Evolutionary conservation across 1,140 invertebrate species (phyloP).

Genomic region (Zophobas morio): DNA sequence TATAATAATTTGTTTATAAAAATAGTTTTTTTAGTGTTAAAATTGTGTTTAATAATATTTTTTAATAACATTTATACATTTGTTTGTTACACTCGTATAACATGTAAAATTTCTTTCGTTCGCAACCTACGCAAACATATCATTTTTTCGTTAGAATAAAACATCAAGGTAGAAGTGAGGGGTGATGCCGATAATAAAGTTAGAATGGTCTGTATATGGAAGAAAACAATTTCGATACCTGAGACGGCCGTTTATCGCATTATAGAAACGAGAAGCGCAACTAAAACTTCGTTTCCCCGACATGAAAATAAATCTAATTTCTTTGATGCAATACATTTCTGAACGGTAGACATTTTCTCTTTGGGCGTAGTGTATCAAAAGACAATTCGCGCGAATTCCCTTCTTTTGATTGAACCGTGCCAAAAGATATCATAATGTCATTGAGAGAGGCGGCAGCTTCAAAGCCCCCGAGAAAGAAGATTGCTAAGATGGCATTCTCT

Average conservation of each 20-base stretch:
- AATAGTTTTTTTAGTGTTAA: no score
- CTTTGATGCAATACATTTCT: constrained; percentile 48
- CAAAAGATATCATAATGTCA: constrained; percentile 43
- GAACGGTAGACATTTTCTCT: constrained; percentile 47
- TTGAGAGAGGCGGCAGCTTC: constrained; percentile 9
- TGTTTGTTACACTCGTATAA: no score
- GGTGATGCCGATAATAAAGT: constrained; percentile 4
- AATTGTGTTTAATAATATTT: no score
- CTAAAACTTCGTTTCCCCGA: constrained; percentile 39
- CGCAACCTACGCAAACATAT: no score
- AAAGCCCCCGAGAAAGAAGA: constrained; percentile 9
- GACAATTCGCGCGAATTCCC: constrained; percentile 33
- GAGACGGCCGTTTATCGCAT: constrained; percentile 35
- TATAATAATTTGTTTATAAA: no score
- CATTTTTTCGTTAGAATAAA: no score
- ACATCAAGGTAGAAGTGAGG: constrained; percentile 19
- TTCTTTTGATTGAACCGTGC: constrained; percentile 29
- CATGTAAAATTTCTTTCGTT: no score
- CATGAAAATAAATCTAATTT: constrained; percentile 51
- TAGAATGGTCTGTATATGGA: constrained; percentile 26
- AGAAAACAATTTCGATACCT: constrained; percentile 44
- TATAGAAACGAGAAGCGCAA: constrained; percentile 38
- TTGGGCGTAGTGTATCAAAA: constrained; percentile 28
- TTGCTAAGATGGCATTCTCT: not conserved
- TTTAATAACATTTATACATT: no score